Evolutionary conservation across 1,140 invertebrate genomes (phyloP).

Genomic region (Nomia melanderi): DNA sequence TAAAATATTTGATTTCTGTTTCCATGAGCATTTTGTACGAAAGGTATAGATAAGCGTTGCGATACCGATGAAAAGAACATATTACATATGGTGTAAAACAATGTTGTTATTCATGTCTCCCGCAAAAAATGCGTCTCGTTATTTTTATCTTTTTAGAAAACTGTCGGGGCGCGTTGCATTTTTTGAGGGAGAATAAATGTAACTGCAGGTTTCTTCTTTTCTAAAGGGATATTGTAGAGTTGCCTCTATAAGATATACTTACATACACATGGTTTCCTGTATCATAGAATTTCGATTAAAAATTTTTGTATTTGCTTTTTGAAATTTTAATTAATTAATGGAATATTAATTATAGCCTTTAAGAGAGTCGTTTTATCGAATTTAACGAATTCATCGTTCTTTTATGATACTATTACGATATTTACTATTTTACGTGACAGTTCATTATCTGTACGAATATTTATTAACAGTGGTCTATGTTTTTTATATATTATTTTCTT

Average conservation of each 20-base stretch:
- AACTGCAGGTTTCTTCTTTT: neutral
- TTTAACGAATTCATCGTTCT: neutral
- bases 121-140: slow-evolving; percentile 2
- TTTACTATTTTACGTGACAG: too few relatives aligned
- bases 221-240: neutral
- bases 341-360: neutral
- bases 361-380: neutral
- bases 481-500: neutral
- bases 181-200: slow-evolving; percentile 14
- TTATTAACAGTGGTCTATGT: neutral
- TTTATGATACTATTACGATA: neutral
- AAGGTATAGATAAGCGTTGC: neutral
- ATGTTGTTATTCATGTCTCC: neutral
- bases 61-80: neutral
- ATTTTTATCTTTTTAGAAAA: slow-evolving; percentile 15
- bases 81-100: neutral
- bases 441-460: neutral
- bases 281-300: neutral
- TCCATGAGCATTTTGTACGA: neutral
- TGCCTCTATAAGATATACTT: neutral
- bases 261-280: neutral
- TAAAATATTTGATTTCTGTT: neutral
- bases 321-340: neutral
- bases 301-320: neutral
- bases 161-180: neutral